Base-by-base conservation (phyloP, 2,113 vertebrate species). In the Ancistrus triradiatus region DNA sequence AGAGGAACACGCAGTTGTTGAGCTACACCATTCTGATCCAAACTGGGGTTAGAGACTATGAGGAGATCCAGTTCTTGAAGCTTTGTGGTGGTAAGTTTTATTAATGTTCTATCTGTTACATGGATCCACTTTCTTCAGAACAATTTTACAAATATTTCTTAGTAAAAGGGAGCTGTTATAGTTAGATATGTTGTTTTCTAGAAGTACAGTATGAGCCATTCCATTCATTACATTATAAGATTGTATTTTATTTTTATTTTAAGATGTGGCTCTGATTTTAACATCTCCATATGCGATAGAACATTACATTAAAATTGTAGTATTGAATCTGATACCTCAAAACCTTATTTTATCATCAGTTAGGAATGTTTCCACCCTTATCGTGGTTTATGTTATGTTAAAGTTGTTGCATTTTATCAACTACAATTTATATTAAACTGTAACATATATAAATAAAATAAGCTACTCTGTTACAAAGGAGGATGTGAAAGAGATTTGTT, bases 21-120 rank as follows among this genome's bases (percentile, higher is more conserved):
- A 57, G 24, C 9, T 42, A 28, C 4, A 38, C 25, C 43, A 46
- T 35, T 15, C 21, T 49, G 21, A 58, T 7, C 37, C 59, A 63
- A 56, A 35, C 8, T 7, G 40, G 13, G 51, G 28, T 18, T 76
- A 69, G 63, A 58, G 75, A 76, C 73, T 77, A 80, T 80, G 77
- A 78, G 76, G 74, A 63, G 64, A 52, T 71, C 38, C 50, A 76
- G 62, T 68, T 57, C 64, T 63, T 72, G 66, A 60, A 60, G 75
- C 75, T 68, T 74, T 77, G 74, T 74, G n/a, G 60, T 73, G 85
- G 85, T 87, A 78, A 85, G 85, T 59, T 58, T 68, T 49, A 52
- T 64, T 76, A 66, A 71, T 68, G 64, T 68, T 81, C 74, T 79
- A 76, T 80, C 74, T 77, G 71, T 67, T 49, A 19, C 14, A 55